Percentiles rank a stretch among this genome's conserved stretches.
Conservation (phyloP, 2,797 vertebrate species). For the Hoplostethus mediterraneus region DNA sequence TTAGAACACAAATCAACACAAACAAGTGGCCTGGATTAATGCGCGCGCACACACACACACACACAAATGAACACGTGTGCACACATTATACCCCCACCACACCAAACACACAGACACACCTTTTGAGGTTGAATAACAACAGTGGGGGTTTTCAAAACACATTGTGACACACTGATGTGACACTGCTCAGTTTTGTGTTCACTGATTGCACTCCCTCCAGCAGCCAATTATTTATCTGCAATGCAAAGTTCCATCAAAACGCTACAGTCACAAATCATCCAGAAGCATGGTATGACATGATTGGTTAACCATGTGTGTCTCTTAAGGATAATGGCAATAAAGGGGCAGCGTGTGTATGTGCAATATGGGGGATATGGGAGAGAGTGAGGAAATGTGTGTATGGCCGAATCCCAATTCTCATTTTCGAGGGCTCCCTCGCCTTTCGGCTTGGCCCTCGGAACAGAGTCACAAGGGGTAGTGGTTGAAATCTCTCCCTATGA, state of each 20-base stretch:
- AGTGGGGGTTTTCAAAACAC: conserved; percentile 55
- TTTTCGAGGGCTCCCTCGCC: too few species aligned
- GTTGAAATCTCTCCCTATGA: too few species aligned
- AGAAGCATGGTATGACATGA: conserved; percentile 53
- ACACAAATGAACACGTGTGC: neutral
- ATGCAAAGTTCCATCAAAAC: conserved; percentile 65
- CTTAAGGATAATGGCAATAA: conserved; percentile 26
- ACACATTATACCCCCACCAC: conserved; percentile 15
- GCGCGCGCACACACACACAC: conserved; percentile 31
- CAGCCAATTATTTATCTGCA: conserved; percentile 66
- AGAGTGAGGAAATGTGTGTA: too few species aligned
- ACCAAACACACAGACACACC: conserved; percentile 8
- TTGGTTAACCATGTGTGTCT: conserved; percentile 64
- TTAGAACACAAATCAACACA: conserved; percentile 48
- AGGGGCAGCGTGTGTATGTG: neutral
- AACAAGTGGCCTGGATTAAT: conserved; percentile 38
- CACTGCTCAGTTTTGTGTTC: conserved; percentile 56
- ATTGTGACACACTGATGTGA: conserved; percentile 54
- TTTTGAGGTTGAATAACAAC: conserved; percentile 58
- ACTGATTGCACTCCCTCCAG: conserved; percentile 50
- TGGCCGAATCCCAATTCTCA: too few species aligned
- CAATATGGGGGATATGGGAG: too few species aligned
- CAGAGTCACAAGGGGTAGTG: too few species aligned
- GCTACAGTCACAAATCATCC: conserved; percentile 70
- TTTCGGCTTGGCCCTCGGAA: too few species aligned